phyloP scores from a whole-genome alignment of 2,888 invertebrate species.

The Camponotus fellah region DNA sequence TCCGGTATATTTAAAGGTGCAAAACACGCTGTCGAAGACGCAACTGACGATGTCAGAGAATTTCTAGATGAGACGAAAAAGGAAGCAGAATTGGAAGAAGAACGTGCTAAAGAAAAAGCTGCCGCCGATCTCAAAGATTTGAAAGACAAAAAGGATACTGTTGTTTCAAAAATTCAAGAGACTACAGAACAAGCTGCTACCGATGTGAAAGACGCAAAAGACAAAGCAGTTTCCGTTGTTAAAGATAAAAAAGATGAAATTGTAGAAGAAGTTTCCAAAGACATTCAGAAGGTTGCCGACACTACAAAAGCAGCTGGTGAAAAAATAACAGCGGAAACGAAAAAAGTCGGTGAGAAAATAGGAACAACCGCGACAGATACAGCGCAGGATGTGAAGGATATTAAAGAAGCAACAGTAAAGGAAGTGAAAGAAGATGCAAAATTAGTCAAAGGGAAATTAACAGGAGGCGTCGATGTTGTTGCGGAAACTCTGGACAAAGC shows the following conservation, averaged over 20 bases:
- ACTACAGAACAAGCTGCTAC: conserved; percentile 56
- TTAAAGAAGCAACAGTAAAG: conserved; percentile 78
- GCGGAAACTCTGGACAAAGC: conserved; percentile 76
- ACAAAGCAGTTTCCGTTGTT: conserved; percentile 55
- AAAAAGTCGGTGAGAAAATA: conserved; percentile 55
- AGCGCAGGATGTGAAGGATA: conserved; percentile 61
- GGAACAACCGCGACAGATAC: conserved; percentile 55
- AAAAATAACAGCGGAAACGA: conserved; percentile 54
- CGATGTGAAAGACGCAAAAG: conserved; percentile 79
- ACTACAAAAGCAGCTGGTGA: conserved; percentile 86
- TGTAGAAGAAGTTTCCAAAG: conserved; percentile 51
- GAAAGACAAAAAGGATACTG: conserved; percentile 25
- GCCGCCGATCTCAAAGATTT: too few species aligned
- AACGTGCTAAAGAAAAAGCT: too few species aligned
- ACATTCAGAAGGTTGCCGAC: conserved; percentile 77
- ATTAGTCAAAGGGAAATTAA: conserved; percentile 67
- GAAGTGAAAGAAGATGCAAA: conserved; percentile 82
- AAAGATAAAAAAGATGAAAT: conserved; percentile 62
- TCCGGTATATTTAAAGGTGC: conserved; percentile 63
- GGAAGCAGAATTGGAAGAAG: too few species aligned
- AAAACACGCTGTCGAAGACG: too few species aligned
- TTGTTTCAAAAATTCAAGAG: conserved; percentile 21
- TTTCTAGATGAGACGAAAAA: too few species aligned
- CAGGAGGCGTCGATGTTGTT: conserved; percentile 79
- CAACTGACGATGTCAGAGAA: too few species aligned